These are phyloP conservation scores for Dryadula phaetusa DNA, from an alignment of 2,888 invertebrate genomes.

Conservation along the genomic window DNA sequence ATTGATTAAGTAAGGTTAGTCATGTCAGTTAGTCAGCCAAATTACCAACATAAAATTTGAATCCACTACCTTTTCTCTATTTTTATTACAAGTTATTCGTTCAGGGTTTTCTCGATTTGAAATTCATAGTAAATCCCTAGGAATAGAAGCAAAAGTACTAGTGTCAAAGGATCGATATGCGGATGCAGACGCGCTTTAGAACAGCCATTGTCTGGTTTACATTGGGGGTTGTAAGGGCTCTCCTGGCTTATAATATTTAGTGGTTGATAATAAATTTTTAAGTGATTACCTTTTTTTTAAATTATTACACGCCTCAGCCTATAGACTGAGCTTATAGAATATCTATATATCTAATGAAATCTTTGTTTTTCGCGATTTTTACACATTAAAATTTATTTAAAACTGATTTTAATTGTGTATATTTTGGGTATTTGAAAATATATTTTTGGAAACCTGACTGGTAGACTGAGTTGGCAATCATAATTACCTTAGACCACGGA, in stretches of 20 bases:
- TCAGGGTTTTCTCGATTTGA: background rate
- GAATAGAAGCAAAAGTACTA: constrained; percentile 7
- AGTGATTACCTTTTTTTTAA: background rate
- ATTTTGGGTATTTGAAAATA: too few species aligned
- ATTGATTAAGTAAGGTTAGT: too few species aligned
- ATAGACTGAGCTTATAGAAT: too few species aligned
- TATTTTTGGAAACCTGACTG: too few species aligned
- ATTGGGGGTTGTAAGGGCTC: constrained; percentile 18
- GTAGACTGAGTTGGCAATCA: too few species aligned
- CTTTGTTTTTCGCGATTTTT: too few species aligned
- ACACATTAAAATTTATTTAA: too few species aligned
- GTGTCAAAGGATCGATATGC: constrained; percentile 20
- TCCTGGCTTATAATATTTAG: constrained; percentile 16
- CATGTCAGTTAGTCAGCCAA: too few species aligned
- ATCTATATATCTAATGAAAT: too few species aligned
- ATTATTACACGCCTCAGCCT: background rate
- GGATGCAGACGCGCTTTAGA: constrained; percentile 20
- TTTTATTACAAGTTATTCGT: background rate
- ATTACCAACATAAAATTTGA: background rate
- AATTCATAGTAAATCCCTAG: constrained; percentile 17
- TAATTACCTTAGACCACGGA: too few species aligned
- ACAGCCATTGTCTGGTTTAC: constrained; percentile 23
- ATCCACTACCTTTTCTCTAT: background rate
- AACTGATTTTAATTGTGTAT: too few species aligned
- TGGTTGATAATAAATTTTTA: constrained; percentile 9